Evolutionary conservation across 1,140 invertebrate genomes (phyloP).

Genomic region (Saccostrea cuccullata): DNA sequence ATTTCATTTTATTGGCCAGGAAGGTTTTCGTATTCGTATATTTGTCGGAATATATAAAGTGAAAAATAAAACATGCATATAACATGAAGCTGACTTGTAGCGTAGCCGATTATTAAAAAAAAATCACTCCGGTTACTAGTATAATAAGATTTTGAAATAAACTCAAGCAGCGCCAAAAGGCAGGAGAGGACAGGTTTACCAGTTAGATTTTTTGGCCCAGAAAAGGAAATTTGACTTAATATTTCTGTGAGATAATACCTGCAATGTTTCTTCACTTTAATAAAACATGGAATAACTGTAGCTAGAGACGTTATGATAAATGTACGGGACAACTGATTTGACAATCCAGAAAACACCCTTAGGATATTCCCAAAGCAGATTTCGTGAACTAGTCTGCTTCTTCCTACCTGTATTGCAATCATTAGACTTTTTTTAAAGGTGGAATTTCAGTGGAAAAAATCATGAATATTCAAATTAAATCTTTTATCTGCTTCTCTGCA

Average conservation of each 20-base stretch:
- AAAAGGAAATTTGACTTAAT: not conserved
- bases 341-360: not conserved
- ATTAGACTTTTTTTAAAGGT: not conserved
- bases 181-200: not conserved
- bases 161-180: no score
- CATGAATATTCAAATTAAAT: not conserved
- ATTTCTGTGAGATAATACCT: not conserved
- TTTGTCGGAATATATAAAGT: not conserved
- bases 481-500: not conserved
- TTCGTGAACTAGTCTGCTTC: not conserved
- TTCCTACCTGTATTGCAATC: not conserved
- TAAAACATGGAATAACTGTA: not conserved
- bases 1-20: not conserved
- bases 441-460: not conserved
- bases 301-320: not conserved
- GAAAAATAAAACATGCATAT: no score
- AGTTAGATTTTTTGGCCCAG: not conserved
- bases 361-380: not conserved
- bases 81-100: no score
- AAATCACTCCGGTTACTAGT: no score
- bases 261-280: not conserved
- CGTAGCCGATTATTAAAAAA: no score
- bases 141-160: no score
- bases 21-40: not conserved
- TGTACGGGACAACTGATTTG: not conserved